A percentile compares a stretch with the other conserved stretches of the same genome.
These are phyloP conservation scores for Paralichthys olivaceus DNA, from an alignment of 2,113 vertebrate genomes.

Conservation along the genomic window DNA sequence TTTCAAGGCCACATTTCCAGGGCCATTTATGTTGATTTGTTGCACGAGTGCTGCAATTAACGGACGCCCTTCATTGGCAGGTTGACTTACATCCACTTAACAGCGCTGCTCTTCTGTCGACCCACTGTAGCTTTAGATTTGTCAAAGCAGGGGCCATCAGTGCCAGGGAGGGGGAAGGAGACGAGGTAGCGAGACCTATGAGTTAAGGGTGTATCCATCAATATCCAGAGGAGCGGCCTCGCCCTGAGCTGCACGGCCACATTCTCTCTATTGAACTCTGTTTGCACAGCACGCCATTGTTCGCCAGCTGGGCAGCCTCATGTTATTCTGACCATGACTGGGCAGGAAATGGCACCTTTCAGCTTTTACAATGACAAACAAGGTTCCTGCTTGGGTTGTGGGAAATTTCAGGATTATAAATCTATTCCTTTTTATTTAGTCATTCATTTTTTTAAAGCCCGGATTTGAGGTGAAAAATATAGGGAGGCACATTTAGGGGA, in stretches of 20 bases:
- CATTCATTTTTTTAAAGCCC: not conserved
- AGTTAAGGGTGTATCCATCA: constrained; percentile 74
- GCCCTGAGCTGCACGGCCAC: constrained; percentile 10
- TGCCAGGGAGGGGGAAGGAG: constrained; percentile 50
- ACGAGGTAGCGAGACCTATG: constrained; percentile 62
- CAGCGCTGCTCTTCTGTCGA: constrained; percentile 71
- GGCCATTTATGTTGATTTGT: constrained; percentile 83
- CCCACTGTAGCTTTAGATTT: constrained; percentile 75
- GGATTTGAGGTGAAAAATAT: not conserved
- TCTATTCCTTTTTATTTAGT: not conserved
- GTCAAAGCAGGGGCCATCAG: constrained; percentile 71
- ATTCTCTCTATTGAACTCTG: constrained; percentile 31
- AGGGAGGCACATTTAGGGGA: not conserved
- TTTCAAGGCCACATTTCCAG: constrained; percentile 64
- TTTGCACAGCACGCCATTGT: constrained; percentile 21
- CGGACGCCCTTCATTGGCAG: constrained; percentile 75
- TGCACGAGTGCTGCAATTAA: constrained; percentile 78
- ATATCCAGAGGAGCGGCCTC: constrained; percentile 65
- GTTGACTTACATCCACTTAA: constrained; percentile 83
- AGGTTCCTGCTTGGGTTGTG: not conserved
- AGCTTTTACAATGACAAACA: not conserved
- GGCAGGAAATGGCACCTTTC: constrained; percentile 4
- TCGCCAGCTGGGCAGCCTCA: not conserved
- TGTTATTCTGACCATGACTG: constrained; percentile 13
- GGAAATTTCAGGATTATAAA: not conserved